Conservation (phyloP, 2,113 vertebrate species). For the Oophaga pumilio region DNA sequence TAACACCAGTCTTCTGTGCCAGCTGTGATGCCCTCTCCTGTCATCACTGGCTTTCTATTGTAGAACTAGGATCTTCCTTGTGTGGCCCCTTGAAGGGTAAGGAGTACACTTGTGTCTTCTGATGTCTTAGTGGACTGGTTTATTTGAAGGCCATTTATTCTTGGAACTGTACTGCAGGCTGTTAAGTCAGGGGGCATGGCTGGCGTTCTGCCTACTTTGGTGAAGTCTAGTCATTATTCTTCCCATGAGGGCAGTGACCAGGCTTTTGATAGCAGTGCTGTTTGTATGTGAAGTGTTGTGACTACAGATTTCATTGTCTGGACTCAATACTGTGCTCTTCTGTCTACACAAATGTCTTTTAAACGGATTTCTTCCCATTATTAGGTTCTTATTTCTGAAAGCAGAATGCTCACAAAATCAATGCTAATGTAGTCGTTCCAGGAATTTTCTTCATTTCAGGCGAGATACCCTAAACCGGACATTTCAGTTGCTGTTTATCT, state of each 20-base stretch:
- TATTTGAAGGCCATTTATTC: too few relatives aligned
- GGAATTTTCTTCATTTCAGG: constrained; percentile 55
- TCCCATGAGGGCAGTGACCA: background rate
- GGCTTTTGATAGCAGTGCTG: too few relatives aligned
- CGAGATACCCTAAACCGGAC: background rate
- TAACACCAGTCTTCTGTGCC: background rate
- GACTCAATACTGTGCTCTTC: background rate
- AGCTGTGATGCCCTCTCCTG: background rate
- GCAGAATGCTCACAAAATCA: constrained; percentile 40
- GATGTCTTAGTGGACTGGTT: too few relatives aligned
- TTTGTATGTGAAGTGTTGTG: background rate
- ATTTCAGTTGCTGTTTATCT: constrained; percentile 52
- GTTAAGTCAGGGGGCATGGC: background rate
- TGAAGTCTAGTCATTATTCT: background rate
- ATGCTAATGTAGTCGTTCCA: constrained; percentile 45
- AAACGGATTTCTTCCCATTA: constrained; percentile 21
- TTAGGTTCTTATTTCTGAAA: constrained; percentile 47
- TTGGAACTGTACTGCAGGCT: background rate
- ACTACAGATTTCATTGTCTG: background rate
- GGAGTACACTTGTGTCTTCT: too few relatives aligned
- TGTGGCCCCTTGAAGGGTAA: background rate
- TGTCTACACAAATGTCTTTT: background rate
- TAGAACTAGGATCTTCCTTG: background rate
- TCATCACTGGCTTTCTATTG: background rate
- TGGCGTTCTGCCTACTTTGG: background rate